phyloP scores from a whole-genome alignment of 1,140 invertebrate genomes.

The Pseudomyrmex pallidus region DNA sequence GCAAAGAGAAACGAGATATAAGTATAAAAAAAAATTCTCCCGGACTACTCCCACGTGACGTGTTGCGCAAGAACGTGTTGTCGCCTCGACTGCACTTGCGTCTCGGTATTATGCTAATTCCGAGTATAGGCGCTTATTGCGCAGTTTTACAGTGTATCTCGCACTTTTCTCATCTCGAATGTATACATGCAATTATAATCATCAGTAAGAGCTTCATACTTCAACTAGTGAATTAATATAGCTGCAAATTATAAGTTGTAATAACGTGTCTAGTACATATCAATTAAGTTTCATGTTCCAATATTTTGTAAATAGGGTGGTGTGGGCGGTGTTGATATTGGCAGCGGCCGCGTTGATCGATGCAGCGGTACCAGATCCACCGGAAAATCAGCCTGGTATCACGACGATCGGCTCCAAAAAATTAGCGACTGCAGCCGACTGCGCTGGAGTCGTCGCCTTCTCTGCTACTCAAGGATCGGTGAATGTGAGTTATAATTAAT shows the following conservation, averaged over 20 bases:
- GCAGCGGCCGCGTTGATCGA: constrained; percentile 73
- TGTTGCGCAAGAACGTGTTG: constrained; percentile 58
- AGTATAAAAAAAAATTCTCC: constrained; percentile 57
- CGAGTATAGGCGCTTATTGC: not conserved
- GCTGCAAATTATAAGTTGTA: not conserved
- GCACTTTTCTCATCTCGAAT: constrained; percentile 1
- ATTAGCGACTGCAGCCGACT: constrained; percentile 83
- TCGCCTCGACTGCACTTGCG: not conserved
- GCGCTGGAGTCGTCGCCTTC: constrained; percentile 84
- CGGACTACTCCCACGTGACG: constrained; percentile 25
- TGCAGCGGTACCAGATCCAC: constrained; percentile 76
- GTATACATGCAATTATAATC: not conserved
- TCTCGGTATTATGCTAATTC: not conserved
- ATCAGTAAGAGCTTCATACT: not conserved
- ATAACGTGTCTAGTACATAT: not conserved
- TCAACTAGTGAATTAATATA: not conserved
- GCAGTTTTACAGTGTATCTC: not conserved
- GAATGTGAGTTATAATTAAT: constrained; percentile 72
- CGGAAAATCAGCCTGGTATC: constrained; percentile 73
- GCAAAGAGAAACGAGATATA: constrained; percentile 53
- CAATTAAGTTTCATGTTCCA: not conserved
- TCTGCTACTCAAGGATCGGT: constrained; percentile 77
- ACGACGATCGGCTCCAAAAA: constrained; percentile 81
- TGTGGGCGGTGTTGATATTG: constrained; percentile 80
- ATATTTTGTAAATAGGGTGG: constrained; percentile 76